A percentile compares a stretch with the other conserved stretches of the same genome.
Conservation (phyloP, 2,797 vertebrate genomes). For the Vireo griseus region DNA sequence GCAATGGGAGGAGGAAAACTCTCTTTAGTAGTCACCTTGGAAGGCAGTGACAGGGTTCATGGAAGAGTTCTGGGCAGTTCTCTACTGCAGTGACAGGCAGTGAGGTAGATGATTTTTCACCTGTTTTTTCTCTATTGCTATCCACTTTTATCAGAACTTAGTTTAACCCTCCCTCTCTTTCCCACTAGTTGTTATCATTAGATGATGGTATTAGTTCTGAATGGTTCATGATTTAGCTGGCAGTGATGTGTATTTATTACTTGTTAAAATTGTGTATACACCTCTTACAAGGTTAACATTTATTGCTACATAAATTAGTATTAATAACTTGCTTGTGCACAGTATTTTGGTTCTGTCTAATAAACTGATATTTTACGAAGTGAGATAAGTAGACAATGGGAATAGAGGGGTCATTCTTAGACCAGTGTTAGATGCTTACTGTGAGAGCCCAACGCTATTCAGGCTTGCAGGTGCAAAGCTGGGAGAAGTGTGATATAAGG, state of each 20-base stretch:
- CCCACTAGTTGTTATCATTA: background rate
- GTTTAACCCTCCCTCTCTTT: accelerated
- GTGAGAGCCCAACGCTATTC: background rate
- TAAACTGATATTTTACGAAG: background rate
- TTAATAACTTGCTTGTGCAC: background rate
- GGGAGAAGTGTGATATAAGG: background rate
- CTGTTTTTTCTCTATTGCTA: background rate
- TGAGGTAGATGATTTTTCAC: background rate
- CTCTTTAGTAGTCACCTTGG: background rate
- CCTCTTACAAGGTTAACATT: background rate
- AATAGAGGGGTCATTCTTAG: background rate
- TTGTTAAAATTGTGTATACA: background rate
- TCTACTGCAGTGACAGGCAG: background rate
- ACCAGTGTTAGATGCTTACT: background rate
- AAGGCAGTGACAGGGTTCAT: background rate
- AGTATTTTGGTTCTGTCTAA: background rate
- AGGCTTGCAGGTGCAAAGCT: background rate
- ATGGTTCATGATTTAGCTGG: background rate
- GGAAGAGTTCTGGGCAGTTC: background rate
- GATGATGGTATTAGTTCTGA: accelerated
- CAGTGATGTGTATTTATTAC: background rate
- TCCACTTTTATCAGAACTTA: background rate
- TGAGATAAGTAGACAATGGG: background rate
- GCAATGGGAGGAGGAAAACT: background rate
- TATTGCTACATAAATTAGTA: background rate